Conservation (phyloP, 2,797 vertebrate species). For the Neopelma chrysocephalum region DNA sequence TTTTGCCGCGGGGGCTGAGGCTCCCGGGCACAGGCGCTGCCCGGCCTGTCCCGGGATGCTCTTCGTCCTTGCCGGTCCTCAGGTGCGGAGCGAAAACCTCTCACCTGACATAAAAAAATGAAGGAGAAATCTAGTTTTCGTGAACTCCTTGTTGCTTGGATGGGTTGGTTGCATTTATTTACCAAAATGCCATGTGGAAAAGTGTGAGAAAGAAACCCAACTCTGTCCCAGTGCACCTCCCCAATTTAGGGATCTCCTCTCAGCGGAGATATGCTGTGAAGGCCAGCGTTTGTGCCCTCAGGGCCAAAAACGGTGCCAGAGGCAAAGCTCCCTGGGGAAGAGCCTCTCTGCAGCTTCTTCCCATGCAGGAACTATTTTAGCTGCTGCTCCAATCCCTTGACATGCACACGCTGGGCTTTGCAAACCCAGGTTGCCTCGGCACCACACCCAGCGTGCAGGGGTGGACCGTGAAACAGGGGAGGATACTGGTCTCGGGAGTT, state of each 20-base stretch:
- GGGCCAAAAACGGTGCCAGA: background rate
- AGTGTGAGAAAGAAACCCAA: background rate
- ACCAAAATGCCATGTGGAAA: background rate
- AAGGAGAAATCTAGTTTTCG: background rate
- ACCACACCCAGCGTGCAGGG: too few relatives aligned
- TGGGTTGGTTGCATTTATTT: background rate
- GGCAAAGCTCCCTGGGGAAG: background rate
- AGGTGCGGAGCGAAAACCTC: background rate
- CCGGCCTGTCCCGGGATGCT: background rate
- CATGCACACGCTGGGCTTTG: background rate
- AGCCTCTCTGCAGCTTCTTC: background rate
- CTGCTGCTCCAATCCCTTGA: background rate
- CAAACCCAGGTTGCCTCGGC: background rate
- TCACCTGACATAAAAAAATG: background rate
- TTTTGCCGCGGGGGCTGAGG: accelerated
- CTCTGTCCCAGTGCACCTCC: background rate
- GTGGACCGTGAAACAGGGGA: background rate
- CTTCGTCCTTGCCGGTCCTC: background rate
- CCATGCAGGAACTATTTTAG: background rate
- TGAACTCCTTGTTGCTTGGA: background rate
- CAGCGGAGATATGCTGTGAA: background rate
- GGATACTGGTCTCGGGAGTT: background rate
- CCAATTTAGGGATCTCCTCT: accelerated
- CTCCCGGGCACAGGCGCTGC: background rate
- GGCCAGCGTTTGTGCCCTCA: background rate